Base-by-base conservation (phyloP, 2,888 invertebrate genomes). In the Cataglyphis albicans region DNA sequence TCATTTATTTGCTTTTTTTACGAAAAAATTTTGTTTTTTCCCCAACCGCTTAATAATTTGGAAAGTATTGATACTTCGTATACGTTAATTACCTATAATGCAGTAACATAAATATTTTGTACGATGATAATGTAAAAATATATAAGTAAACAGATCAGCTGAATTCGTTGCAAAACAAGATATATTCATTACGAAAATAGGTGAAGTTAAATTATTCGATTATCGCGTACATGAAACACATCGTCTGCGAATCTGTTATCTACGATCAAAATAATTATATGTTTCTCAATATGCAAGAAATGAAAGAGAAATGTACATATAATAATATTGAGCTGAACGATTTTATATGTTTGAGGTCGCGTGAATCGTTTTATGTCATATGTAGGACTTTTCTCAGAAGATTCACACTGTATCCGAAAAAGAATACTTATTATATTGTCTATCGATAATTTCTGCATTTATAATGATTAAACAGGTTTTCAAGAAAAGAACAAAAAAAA, bases 121-220 rank as follows among this genome's bases (percentile, higher is more conserved):
- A 6, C 38, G 38, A 38, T 65, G 38, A 65, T 52, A 75, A 52
- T n/a, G 25, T 7, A 7, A 38, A 15, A 38, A 41, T 21, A 35
- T 35, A 35, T 35, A 12, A 38, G 21, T 9, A 65, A 41, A 44
- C 25, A 12, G 67, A 15, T 65, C 41, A 4, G 1, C 1, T 4
- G 29, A 65, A 25, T 75, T 25, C 48, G 4, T 1, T 76, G 29
- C 15, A 67, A 63, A 84, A 84, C 67, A 55, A 63, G 63, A 74
- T 32, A 67, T 57, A 65, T 55, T 63, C 29, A 59, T 86, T n/a
- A 48, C 25, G 55, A 72, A 86, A 86, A 81, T 81, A 74, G 70
- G 63, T 84, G 82, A 87, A 80, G 25, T 68, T 80, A 32, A 41
- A 63, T 48, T 65, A 59, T 64, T 68, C 63, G 15, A n/a, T 38